Conservation (phyloP, 1,140 invertebrate species). For the Glomeris maerens region DNA sequence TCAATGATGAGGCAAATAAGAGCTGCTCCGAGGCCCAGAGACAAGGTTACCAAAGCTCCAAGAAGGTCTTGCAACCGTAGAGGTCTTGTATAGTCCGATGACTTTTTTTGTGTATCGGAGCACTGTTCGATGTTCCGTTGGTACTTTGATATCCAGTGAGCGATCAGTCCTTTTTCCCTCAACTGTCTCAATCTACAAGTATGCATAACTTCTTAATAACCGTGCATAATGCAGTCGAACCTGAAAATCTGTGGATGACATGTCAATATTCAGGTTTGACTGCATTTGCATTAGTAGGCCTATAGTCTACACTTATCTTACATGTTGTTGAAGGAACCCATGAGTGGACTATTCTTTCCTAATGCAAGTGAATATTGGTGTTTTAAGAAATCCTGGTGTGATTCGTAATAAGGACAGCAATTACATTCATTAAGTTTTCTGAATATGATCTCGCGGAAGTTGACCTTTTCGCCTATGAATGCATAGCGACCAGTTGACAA, state of each 20-base stretch:
- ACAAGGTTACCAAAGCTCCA: background rate
- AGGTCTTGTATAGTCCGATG: background rate
- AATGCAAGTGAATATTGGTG: background rate
- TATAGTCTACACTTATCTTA: background rate
- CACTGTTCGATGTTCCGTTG: background rate
- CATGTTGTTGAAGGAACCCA: background rate
- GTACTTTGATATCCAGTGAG: background rate
- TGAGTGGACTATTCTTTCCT: background rate
- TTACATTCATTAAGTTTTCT: background rate
- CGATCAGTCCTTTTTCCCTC: background rate
- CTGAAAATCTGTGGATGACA: background rate
- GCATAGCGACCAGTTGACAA: background rate
- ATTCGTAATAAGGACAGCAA: slow-evolving; percentile 2
- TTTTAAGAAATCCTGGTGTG: background rate
- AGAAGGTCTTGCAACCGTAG: background rate
- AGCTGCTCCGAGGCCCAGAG: background rate
- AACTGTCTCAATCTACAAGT: background rate
- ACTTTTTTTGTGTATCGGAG: background rate
- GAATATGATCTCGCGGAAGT: background rate
- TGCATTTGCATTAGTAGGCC: background rate
- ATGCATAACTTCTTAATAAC: background rate
- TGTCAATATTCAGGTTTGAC: background rate
- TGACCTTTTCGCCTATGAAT: background rate
- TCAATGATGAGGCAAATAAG: background rate
- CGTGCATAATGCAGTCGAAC: background rate